Evolutionary conservation across 2,888 invertebrate species (phyloP).

Genomic region (Geophilus truncorum): DNA sequence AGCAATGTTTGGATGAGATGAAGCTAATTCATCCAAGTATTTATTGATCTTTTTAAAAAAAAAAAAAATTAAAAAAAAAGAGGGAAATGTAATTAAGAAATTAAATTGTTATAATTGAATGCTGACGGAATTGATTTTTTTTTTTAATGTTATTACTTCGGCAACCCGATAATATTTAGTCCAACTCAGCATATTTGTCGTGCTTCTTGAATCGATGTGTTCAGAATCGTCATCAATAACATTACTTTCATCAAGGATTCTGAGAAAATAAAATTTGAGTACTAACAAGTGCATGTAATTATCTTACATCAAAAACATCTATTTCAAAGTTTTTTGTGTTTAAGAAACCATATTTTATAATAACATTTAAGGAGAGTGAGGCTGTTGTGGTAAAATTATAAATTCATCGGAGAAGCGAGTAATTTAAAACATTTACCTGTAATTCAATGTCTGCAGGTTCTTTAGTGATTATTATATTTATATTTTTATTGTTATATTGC

Average conservation of each 20-base stretch:
- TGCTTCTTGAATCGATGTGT: neutral
- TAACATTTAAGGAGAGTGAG: no score
- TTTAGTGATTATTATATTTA: no score
- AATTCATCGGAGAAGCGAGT: no score
- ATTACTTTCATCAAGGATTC: neutral
- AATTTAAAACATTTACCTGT: no score
- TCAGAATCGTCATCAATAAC: neutral
- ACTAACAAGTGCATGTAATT: neutral
- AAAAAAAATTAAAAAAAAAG: neutral
- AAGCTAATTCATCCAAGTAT: slow-evolving; percentile 64
- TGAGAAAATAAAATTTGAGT: neutral
- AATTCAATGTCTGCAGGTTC: no score
- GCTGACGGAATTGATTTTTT: neutral
- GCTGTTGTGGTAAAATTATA: no score
- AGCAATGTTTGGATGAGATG: slow-evolving; percentile 60
- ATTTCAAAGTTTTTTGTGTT: no score
- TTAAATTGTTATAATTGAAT: neutral
- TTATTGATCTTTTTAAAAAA: slow-evolving; percentile 55
- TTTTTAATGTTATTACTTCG: neutral
- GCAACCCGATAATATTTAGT: neutral
- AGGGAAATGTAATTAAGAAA: neutral
- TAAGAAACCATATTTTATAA: no score
- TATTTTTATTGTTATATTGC: no score
- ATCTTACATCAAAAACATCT: no score
- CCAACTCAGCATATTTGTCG: neutral